These are phyloP conservation scores for Drosophila niveifrons DNA, from an alignment of 2,888 invertebrate species.

Conservation along the genomic window DNA sequence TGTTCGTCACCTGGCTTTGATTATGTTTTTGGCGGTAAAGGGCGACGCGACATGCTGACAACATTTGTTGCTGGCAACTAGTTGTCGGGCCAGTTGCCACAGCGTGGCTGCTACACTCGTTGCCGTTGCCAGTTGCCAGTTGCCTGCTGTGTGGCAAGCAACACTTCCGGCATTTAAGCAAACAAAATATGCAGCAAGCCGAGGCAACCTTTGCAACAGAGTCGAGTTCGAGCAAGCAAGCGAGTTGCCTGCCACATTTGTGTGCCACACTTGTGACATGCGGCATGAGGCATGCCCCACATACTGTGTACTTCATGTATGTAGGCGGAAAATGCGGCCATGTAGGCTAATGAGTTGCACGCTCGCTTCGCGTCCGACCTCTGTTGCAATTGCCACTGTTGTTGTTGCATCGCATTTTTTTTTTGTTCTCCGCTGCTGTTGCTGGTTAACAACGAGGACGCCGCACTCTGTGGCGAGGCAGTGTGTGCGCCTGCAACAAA, in stretches of 20 bases:
- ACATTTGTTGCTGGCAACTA: conserved; percentile 61
- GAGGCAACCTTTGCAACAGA: conserved; percentile 21
- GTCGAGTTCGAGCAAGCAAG: neutral
- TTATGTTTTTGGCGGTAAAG: neutral
- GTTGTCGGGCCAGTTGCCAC: conserved; percentile 18
- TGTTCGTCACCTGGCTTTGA: too few relatives aligned
- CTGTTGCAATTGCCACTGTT: conserved; percentile 14
- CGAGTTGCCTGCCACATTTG: conserved; percentile 3
- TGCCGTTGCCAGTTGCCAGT: conserved; percentile 12
- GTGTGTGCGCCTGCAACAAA: conserved; percentile 27
- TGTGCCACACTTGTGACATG: conserved; percentile 44
- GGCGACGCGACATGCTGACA: conserved; percentile 51
- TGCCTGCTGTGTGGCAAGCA: conserved; percentile 55
- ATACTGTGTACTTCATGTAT: conserved; percentile 17
- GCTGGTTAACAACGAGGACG: conserved; percentile 63
- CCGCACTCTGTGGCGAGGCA: conserved; percentile 45
- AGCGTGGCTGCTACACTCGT: conserved; percentile 1
- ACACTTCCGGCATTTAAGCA: conserved; percentile 80
- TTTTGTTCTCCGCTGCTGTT: conserved; percentile 18
- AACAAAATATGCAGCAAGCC: conserved; percentile 69
- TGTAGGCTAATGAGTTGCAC: conserved; percentile 73
- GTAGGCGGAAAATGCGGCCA: conserved; percentile 79
- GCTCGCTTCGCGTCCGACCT: conserved; percentile 41
- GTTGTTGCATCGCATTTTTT: conserved; percentile 28
- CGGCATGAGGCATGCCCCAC: conserved; percentile 47